Base-by-base conservation (phyloP, 2,113 vertebrate genomes). In the Zapus hudsonius region DNA sequence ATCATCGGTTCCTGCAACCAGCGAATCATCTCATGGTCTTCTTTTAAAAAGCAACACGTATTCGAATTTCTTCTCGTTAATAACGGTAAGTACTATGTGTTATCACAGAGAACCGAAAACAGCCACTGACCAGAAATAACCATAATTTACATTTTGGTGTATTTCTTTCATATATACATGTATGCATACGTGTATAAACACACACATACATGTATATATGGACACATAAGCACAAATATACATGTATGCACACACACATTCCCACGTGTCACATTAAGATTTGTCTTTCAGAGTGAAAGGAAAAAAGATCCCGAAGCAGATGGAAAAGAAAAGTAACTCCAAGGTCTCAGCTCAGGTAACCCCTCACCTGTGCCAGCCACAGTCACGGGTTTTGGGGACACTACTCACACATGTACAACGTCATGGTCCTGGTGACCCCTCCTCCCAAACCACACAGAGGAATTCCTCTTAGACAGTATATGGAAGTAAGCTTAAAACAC, bases 141-240 rank as follows among this genome's bases (percentile, higher is more conserved):
- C 73, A 91, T 36, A 78, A 89, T 64, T 78, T 93, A 90, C 4
- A 87, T 82, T 89, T 84, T 94, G 81, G 94, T 89, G 19, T 92
- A 94, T 94, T 96, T 96, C 93, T 55, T 95, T 96, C 90, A 92
- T 69, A 90, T 93, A 91, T 81, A 94, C 63, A 92, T 76, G 94
- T 55, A 87, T 92, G 42, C 11, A 75, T 42, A 70, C 25, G 79
- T 31, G 85, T 31, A 89, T 83, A 36, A 70, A 80, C 9, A 61
- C 16, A 78, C 63, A 80, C 7, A 66, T 52, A 69, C 78, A 66
- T 74, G 69, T 87, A 44, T 55, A 73, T 64, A 84, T 40, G 55
- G 15, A 88, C 80, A 84, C n/a, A 76, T 61, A 70, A 94, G 80
- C 92, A 95, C 80, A 89, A 36, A 92, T 36, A 84, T 31, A 86